These are phyloP conservation scores for Trissoscelio sp. DNA, from an alignment of 2,888 invertebrate species.

Conservation along the genomic window DNA sequence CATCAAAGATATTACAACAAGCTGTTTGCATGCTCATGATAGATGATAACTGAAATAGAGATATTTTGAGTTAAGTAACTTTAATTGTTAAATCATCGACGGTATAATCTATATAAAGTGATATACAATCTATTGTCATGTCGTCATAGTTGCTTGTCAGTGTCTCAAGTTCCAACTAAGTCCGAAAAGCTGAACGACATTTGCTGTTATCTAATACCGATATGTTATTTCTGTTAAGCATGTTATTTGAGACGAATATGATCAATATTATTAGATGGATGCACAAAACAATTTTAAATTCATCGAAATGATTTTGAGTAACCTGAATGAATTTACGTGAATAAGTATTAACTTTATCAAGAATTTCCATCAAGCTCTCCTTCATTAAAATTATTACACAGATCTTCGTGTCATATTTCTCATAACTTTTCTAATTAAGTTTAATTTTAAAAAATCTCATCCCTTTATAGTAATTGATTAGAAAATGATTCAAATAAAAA, in stretches of 20 bases:
- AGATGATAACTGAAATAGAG: neutral
- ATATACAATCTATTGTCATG: conserved; percentile 31
- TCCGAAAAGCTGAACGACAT: conserved; percentile 30
- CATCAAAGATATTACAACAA: no score
- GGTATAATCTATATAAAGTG: conserved; percentile 15
- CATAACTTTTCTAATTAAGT: conserved; percentile 23
- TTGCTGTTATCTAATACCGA: conserved; percentile 35
- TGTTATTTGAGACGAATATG: conserved; percentile 15
- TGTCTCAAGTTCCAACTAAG: conserved; percentile 35
- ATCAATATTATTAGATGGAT: neutral
- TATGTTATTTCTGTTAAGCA: conserved; percentile 23
- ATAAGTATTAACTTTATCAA: neutral
- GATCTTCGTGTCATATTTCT: neutral
- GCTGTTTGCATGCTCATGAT: no score
- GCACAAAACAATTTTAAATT: neutral
- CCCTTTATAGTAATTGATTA: neutral
- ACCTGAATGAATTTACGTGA: no score
- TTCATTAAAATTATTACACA: conserved; percentile 8
- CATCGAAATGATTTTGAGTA: neutral
- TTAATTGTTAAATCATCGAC: conserved; percentile 21
- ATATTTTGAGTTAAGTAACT: conserved; percentile 17
- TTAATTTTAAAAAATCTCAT: neutral
- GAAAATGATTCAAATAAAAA: conserved; percentile 18
- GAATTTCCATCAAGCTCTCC: neutral
- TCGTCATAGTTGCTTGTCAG: conserved; percentile 18